Percentiles rank a stretch among this genome's conserved stretches.
Evolutionary conservation across 2,797 vertebrate genomes (phyloP).

Genomic region (Microctenopoma lineatum): DNA sequence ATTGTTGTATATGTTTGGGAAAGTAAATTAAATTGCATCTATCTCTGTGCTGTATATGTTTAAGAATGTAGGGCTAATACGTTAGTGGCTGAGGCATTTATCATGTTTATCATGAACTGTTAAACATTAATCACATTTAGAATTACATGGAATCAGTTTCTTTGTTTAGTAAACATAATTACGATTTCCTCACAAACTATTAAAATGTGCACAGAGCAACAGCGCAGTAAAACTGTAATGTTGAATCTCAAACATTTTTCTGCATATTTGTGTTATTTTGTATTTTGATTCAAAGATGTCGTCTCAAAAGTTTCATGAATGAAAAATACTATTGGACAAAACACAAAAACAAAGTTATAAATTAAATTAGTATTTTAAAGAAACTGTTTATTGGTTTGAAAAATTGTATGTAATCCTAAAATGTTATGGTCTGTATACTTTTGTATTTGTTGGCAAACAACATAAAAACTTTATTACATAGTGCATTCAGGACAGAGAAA

Average conservation of each 20-base stretch:
- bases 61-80: conserved; percentile 2
- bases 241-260: not conserved
- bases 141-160: conserved; percentile 29
- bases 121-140: conserved; percentile 54
- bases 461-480: too few relatives aligned
- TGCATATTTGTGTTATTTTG: not conserved
- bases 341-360: not conserved
- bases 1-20: conserved; percentile 1
- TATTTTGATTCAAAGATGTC: not conserved
- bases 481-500: conserved; percentile 5
- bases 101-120: conserved; percentile 46
- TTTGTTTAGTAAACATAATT: conserved; percentile 52
- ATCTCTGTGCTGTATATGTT: not conserved
- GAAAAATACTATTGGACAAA: too few relatives aligned
- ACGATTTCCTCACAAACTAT: conserved; percentile 27
- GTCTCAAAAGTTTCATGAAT: not conserved
- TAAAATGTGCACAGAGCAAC: not conserved
- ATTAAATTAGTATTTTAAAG: not conserved
- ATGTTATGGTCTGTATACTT: too few relatives aligned
- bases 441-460: not conserved
- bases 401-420: too few relatives aligned
- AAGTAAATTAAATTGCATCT: not conserved
- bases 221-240: not conserved
- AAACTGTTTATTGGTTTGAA: too few relatives aligned
- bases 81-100: conserved; percentile 32